phyloP scores from a whole-genome alignment of 2,797 vertebrate genomes.

The Sebastes nivosus region DNA sequence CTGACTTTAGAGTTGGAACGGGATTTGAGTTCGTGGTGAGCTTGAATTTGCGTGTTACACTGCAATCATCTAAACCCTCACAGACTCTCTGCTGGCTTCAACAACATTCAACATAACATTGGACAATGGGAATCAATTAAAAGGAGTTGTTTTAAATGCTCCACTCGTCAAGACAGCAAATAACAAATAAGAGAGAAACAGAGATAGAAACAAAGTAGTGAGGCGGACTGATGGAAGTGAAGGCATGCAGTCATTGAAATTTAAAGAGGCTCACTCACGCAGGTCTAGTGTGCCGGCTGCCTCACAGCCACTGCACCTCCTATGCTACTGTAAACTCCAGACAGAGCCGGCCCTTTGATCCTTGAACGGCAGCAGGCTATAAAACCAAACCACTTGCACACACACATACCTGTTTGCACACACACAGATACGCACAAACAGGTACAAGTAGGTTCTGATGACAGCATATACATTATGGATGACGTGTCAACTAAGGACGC shows the following conservation, averaged over 20 bases:
- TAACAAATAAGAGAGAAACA: slow-evolving; percentile 30
- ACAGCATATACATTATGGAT: background rate
- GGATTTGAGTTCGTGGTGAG: slow-evolving; percentile 45
- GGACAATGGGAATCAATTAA: slow-evolving; percentile 62
- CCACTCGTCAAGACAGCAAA: slow-evolving; percentile 57
- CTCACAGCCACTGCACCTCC: slow-evolving; percentile 71
- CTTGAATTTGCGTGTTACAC: slow-evolving; percentile 60
- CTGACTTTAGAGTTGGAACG: slow-evolving; percentile 40
- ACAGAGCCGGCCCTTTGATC: slow-evolving; percentile 74
- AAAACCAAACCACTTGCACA: slow-evolving; percentile 63
- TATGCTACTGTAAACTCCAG: slow-evolving; percentile 78
- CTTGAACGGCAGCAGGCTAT: slow-evolving; percentile 49
- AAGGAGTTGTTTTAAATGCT: slow-evolving; percentile 46
- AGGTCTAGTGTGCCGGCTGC: slow-evolving; percentile 54
- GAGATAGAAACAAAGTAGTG: background rate
- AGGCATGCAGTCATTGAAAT: slow-evolving; percentile 41
- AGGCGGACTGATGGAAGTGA: slow-evolving; percentile 15
- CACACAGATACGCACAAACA: background rate
- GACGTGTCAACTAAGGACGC: slow-evolving; percentile 3
- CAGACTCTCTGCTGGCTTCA: slow-evolving; percentile 44
- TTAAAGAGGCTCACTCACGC: slow-evolving; percentile 76
- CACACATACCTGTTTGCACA: slow-evolving; percentile 21
- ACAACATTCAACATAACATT: slow-evolving; percentile 29
- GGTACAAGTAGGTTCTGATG: background rate
- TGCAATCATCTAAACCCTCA: slow-evolving; percentile 63